Evolutionary conservation across 2,888 invertebrate genomes (phyloP).

Genomic region (Pherbina coryleti): DNA sequence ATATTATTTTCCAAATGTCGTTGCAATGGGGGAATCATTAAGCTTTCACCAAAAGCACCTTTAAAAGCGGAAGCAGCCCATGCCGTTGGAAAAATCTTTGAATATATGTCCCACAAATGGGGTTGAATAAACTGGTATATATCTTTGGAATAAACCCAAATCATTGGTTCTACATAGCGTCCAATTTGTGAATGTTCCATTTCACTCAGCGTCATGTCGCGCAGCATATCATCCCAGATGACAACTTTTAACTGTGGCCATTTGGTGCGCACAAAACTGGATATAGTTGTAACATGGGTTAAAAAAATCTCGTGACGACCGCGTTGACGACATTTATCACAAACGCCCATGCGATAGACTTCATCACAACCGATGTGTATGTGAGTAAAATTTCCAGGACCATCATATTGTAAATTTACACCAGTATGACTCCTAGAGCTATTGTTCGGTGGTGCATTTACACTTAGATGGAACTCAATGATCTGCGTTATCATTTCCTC

Average conservation of each 20-base stretch:
- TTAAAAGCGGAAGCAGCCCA: constrained; percentile 84
- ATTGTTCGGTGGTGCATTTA: constrained; percentile 38
- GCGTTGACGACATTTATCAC: constrained; percentile 73
- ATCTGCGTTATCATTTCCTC: constrained; percentile 80
- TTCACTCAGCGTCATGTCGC: constrained; percentile 74
- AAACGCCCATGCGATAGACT: constrained; percentile 79
- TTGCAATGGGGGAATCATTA: constrained; percentile 76
- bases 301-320: constrained; percentile 73
- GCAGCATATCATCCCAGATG: constrained; percentile 87
- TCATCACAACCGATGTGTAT: constrained; percentile 84
- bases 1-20: constrained; percentile 80
- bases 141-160: constrained; percentile 84
- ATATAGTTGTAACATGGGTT: constrained; percentile 75
- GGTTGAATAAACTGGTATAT: constrained; percentile 74
- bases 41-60: constrained; percentile 80
- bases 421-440: constrained; percentile 32
- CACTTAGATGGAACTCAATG: constrained; percentile 64
- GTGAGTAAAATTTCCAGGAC: constrained; percentile 63
- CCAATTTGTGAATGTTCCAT: constrained; percentile 76
- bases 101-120: constrained; percentile 77
- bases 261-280: constrained; percentile 73
- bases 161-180: constrained; percentile 80
- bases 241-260: constrained; percentile 75
- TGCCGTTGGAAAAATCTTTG: constrained; percentile 76
- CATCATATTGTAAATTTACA: background rate